Evolutionary conservation across 2,113 vertebrate genomes (phyloP), one percentile per base, ranked within the genome.

Genomic region (Machaerirhynchus nigripectus): DNA sequence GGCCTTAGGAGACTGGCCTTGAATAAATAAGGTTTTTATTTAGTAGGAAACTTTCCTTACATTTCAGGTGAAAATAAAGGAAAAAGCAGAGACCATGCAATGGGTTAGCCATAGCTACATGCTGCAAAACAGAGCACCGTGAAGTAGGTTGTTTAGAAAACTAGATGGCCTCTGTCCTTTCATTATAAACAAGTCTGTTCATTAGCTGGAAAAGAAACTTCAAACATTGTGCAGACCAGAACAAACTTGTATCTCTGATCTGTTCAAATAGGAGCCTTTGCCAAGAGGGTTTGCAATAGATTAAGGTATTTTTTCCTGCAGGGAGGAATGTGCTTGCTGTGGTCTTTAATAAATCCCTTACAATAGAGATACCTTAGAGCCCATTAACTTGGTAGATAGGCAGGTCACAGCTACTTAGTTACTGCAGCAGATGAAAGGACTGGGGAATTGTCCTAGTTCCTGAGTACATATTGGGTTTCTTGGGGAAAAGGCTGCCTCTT

Each of bases 111-210:
- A 21, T 53, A 67, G 64, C 56, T 91, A 65, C 60, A 15, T 80
- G n/a, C 75, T 5, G 0, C 56, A 79, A 50, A 93, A 87, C 46
- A 67, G 57, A 82, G 35, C 11, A 2, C 49, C 6, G 1, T 74
- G 60, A 73, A 75, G 67, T 88, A 2, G 6, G 39, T 93, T 95
- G 95, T 95, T 96, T 96, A 93, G 90, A 95, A 96, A 87, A 65
- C 33, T 77, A 71, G 61, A 76, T 88, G 81, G 50, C 74, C 6
- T 80, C 33, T 90, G 73, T 92, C 94, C 65, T 83, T 94, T 90
- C 57, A 44, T 90, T 96, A 75, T 94, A 96, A 96, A 93, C 90
- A 89, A 73, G 49, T 49, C 78, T 86, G 56, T 91, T 96, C 84
- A 28, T 96, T 89, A 93, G 75, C 27, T 81, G 68, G 75, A 73